Evolutionary conservation across 2,113 vertebrate genomes (phyloP), one percentile per base, ranked within the genome.

Genomic region (Pao palembangensis): DNA sequence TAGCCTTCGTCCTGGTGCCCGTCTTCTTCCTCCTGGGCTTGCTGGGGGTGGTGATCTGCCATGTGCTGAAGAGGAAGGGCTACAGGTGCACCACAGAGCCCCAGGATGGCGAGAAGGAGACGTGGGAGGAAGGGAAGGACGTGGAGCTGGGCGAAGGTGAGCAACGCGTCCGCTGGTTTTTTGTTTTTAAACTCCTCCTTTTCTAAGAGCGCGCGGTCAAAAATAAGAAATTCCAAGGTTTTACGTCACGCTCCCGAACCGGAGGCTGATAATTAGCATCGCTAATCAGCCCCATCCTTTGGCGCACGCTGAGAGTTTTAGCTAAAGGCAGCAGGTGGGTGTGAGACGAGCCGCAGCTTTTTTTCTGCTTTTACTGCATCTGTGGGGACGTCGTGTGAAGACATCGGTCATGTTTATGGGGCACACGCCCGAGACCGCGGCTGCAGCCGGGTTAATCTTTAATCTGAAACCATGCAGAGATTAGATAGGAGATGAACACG

Each of bases 21-120:
- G 66, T 93, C 49, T 98, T 96, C 90, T 97, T 99, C 83, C 83
- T 98, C 46, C 91, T 95, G 85, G 96, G 97, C 25, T 92, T 99
- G 19, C 66, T 94, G 25, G 97, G 97, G 0, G 91, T 98, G 60
- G 81, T 98, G 21, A 93, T 99, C 90, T 98, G 97, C 71, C 95
- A 97, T 61, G 67, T 98, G 58, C 85, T 99, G 55, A 94, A 96
- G 88, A 95, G 89, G 76, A 98, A 94, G 73, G 96, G 97, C 46
- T 99, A 98, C 81, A 93, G 95, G 16, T 98, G 95, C 85, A 99
- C 94, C 19, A 98, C 96, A 0, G 93, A 95, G 62, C 87, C 91
- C 0, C 90, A 94, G 57, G 78, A 91, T 44, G 82, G 81, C 0
- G 90, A 92, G 47, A 63, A 80, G 1, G 87, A 67, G 51, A 90